These are phyloP conservation scores for Grammomys surdaster DNA, from an alignment of 2,113 vertebrate species.

Conservation along the genomic window DNA sequence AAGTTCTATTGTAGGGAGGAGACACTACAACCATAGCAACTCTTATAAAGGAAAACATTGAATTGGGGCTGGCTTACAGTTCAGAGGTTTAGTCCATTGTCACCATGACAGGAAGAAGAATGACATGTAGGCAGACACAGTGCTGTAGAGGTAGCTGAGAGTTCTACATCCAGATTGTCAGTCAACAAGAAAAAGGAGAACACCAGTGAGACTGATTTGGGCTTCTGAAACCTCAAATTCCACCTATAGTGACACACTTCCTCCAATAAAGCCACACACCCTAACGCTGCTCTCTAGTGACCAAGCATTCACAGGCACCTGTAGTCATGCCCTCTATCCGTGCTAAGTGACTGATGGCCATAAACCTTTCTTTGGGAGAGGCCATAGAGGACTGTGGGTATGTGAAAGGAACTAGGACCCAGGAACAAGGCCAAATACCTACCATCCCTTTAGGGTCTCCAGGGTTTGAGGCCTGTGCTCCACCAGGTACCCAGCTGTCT, in stretches of 20 bases:
- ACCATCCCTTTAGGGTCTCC: too few species aligned
- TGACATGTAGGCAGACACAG: background rate
- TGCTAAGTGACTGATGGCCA: too few species aligned
- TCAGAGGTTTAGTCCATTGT: background rate
- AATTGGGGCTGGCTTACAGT: background rate
- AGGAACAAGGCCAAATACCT: too few species aligned
- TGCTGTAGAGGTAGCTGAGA: background rate
- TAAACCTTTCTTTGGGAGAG: too few species aligned
- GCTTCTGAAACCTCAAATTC: background rate
- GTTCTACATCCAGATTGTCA: background rate
- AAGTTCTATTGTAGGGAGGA: background rate
- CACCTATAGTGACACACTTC: background rate
- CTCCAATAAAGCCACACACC: background rate
- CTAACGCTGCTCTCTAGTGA: background rate
- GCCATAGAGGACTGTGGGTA: too few species aligned
- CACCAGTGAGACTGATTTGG: background rate
- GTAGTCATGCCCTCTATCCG: too few species aligned
- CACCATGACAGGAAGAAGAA: background rate
- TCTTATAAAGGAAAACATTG: background rate
- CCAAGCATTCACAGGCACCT: background rate
- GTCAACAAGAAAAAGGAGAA: background rate
- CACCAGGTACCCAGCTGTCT: too few species aligned
- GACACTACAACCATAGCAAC: background rate
- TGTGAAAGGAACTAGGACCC: too few species aligned
- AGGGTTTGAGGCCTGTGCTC: too few species aligned